Evolutionary conservation across 1,140 invertebrate genomes (phyloP), one percentile per base, ranked within the genome.

Genomic region (Palaemon carinicauda): DNA sequence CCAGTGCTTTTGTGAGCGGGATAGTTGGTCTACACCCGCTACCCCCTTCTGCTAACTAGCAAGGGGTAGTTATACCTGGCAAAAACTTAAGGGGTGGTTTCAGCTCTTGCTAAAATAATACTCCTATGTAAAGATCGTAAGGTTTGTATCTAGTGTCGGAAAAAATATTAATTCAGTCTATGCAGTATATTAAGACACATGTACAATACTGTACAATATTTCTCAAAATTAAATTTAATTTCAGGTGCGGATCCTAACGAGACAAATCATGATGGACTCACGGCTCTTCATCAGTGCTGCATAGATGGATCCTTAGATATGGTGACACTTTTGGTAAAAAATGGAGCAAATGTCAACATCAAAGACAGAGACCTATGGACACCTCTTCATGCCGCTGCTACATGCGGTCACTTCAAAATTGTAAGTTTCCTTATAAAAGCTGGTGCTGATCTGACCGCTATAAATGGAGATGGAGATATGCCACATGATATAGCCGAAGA

Each of bases 401-500:
- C 91, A 77, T 91, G 91, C 19, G 93, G 93, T 19, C 92, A 93
- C 87, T 90, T 91, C 51, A 92, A 93, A 75, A 92, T 93, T n/a
- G 88, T 88, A 29, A 85, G 80, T 24, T 17, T n/a, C 50, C 83
- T 89, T 29, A 50, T 89, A 4, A 78, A 77, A 71, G 86, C 79
- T 56, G 89, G 89, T 14, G 89, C 89, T 51, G 71, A 89, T 31
- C 54, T 89, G 10, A 83, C 80, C 27, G 87, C 87, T 24, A 17
- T 87, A 2, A 89, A 98, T 92, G 98, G 98, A 89, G 97, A 97
- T 91, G 97, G 98, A 79, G 98, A 99, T 93, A 99, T 97, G 74
- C 97, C 98, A n/a, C 96, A 97, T 92, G 97, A 98, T 92, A 98
- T 99, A 87, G 98, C 97, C 91, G 97, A 99, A 91, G 97, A 99